Conservation (phyloP, 2,113 vertebrate genomes). For the Ailuropoda melanoleuca region DNA sequence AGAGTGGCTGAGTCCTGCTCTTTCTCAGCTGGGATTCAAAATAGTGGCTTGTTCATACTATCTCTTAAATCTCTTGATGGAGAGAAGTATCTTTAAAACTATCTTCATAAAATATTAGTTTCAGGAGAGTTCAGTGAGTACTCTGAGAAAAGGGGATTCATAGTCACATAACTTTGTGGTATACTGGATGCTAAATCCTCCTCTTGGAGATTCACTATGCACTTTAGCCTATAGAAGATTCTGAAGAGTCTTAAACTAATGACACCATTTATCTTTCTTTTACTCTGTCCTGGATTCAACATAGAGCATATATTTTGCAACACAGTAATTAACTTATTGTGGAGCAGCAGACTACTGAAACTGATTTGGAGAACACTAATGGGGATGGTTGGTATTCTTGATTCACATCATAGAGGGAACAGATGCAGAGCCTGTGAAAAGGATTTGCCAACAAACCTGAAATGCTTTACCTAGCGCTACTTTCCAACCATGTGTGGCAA, state of each 20-base stretch:
- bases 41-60: not conserved
- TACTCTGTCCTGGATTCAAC: not conserved
- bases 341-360: not conserved
- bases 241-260: not conserved
- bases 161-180: not conserved
- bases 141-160: not conserved
- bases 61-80: not conserved
- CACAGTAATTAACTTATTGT: not conserved
- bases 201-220: not conserved
- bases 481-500: not conserved
- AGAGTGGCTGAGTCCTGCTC: not conserved
- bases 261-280: not conserved
- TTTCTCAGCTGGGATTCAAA: not conserved
- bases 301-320: not conserved
- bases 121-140: not conserved
- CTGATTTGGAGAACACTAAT: not conserved
- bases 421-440: not conserved
- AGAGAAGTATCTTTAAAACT: not conserved
- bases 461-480: not conserved
- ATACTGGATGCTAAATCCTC: not conserved
- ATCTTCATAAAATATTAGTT: not conserved
- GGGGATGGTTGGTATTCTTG: not conserved
- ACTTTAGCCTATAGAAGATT: not conserved
- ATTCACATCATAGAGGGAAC: not conserved
- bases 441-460: not conserved